Conservation (phyloP, 2,888 invertebrate genomes). For the Drosophila peninsularis region DNA sequence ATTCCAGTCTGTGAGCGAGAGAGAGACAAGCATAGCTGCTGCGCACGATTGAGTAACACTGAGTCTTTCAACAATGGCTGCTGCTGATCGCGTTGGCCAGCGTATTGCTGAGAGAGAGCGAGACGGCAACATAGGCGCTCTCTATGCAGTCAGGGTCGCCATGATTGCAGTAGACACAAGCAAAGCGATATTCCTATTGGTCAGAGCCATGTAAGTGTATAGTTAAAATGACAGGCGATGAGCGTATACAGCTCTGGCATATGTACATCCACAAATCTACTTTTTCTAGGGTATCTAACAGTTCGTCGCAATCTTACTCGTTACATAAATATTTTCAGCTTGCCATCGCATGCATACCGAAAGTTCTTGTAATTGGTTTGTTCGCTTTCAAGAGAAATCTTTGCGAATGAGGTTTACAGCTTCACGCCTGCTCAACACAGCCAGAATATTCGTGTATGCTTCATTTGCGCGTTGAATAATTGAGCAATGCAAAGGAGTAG, state of each 20-base stretch:
- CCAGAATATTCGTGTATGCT: slow-evolving; percentile 47
- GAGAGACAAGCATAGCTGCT: background rate
- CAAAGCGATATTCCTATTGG: background rate
- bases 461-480: slow-evolving; percentile 73
- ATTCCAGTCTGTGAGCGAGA: background rate
- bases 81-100: too few relatives aligned
- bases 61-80: too few relatives aligned
- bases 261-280: background rate
- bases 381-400: slow-evolving; percentile 46
- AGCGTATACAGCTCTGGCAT: too few relatives aligned
- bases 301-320: background rate
- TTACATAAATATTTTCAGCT: background rate
- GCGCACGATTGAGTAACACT: too few relatives aligned
- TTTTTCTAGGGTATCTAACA: background rate
- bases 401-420: slow-evolving; percentile 67
- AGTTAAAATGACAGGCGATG: background rate
- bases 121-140: background rate
- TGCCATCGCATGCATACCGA: slow-evolving; percentile 10
- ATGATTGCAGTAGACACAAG: background rate
- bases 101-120: background rate
- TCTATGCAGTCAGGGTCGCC: too few relatives aligned
- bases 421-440: slow-evolving; percentile 64
- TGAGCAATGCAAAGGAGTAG: slow-evolving; percentile 34
- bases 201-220: background rate
- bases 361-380: slow-evolving; percentile 47